Evolutionary conservation across 37 sponge, comb jelly and placozoan species (phyloP).

Genomic region (Ephydatia muelleri): DNA sequence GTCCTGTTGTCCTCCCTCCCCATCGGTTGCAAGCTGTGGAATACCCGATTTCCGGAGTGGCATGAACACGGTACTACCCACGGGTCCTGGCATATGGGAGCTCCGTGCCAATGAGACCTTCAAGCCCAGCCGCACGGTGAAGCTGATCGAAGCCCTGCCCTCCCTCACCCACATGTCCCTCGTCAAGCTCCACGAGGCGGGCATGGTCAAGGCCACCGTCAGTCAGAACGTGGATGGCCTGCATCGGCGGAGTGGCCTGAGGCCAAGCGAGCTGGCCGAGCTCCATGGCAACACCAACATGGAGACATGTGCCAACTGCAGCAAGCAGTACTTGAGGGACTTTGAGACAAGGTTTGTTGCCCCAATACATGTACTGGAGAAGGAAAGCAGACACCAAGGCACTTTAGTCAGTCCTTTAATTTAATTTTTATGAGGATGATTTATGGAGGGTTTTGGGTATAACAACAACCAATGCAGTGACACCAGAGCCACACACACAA

Average conservation of each 20-base stretch:
- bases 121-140: conserved; percentile 2
- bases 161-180: conserved; percentile 86
- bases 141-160: conserved; percentile 67
- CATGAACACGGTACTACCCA: conserved; percentile 86
- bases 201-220: conserved; percentile 73
- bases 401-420: no score
- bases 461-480: no score
- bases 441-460: no score
- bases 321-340: conserved; percentile 82
- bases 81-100: conserved; percentile 95
- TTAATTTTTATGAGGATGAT: no score
- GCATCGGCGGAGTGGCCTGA: conserved; percentile 82
- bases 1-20: background rate
- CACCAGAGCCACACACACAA: no score
- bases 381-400: background rate
- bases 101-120: conserved; percentile 50
- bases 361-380: background rate
- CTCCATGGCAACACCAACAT: conserved; percentile 93
- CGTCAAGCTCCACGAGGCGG: conserved; percentile 76
- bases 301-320: conserved; percentile 79
- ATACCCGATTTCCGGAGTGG: conserved; percentile 93
- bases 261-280: conserved; percentile 69
- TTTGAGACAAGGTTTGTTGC: conserved; percentile 73
- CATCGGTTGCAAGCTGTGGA: conserved; percentile 44
- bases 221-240: conserved; percentile 89